Percentiles rank a stretch among this genome's conserved stretches.
Conservation (phyloP, 1,140 invertebrate genomes). For the Anastatus disparis region DNA sequence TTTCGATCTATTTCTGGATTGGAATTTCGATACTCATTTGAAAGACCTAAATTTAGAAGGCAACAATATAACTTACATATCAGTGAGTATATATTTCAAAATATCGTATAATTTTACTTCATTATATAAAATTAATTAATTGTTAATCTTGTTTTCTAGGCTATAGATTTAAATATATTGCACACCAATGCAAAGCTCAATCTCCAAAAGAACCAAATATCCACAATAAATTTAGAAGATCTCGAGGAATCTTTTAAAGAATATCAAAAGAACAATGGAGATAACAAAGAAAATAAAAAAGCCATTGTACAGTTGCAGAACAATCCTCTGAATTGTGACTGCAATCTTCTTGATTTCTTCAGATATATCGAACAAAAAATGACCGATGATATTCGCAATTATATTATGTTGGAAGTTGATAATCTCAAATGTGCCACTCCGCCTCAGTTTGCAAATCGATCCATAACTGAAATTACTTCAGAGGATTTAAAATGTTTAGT, state of each 20-base stretch:
- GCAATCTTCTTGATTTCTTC: background rate
- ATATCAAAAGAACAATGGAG: too few species aligned
- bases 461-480: background rate
- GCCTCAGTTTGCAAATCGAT: background rate
- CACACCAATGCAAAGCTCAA: background rate
- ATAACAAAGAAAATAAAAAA: background rate
- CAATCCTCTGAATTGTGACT: background rate
- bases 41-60: slow-evolving; percentile 6
- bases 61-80: background rate
- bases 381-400: background rate
- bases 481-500: background rate
- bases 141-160: background rate
- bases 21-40: background rate
- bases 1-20: background rate
- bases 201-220: background rate
- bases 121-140: background rate
- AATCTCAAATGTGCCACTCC: background rate
- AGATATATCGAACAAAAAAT: background rate
- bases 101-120: background rate
- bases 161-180: background rate
- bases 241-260: background rate
- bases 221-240: background rate
- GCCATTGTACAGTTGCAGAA: background rate
- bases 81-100: background rate
- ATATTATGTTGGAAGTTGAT: background rate